A percentile compares a stretch with the other conserved stretches of the same genome.
Evolutionary conservation across 2,888 invertebrate species (phyloP).

Genomic region (Drosophila hamatofila): DNA sequence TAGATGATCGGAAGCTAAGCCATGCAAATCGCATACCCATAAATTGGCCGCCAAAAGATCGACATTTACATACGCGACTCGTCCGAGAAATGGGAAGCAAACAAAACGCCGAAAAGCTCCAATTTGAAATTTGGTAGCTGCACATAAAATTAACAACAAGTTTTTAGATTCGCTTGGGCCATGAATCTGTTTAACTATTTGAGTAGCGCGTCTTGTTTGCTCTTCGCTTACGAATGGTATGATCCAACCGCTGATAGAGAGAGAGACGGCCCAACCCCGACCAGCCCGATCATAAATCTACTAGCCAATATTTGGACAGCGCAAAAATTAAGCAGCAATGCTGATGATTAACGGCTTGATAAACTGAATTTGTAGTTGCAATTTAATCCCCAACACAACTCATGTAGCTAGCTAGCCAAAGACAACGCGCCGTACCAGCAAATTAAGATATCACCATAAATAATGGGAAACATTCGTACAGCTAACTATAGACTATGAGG

Average conservation of each 20-base stretch:
- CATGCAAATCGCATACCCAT: constrained; percentile 51
- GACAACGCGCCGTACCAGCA: constrained; percentile 6
- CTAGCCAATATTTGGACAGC: constrained; percentile 47
- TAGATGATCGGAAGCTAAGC: constrained; percentile 64
- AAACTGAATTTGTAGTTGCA: constrained; percentile 63
- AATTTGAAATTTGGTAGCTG: constrained; percentile 32
- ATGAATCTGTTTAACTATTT: constrained; percentile 57
- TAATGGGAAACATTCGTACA: constrained; percentile 20
- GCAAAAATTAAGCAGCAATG: constrained; percentile 33
- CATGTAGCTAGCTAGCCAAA: neutral
- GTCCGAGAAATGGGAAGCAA: constrained; percentile 40
- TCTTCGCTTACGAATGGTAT: constrained; percentile 29
- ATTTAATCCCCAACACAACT: constrained; percentile 36
- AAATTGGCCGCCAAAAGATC: constrained; percentile 38
- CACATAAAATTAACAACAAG: constrained; percentile 61
- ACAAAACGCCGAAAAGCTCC: constrained; percentile 39
- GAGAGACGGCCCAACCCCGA: constrained; percentile 5
- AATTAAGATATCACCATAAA: constrained; percentile 48
- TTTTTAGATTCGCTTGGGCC: constrained; percentile 67
- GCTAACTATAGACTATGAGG: constrained; percentile 25
- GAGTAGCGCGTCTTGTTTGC: constrained; percentile 53
- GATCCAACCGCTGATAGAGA: constrained; percentile 18
- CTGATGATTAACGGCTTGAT: constrained; percentile 40
- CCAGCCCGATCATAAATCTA: constrained; percentile 22
- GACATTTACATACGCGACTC: constrained; percentile 64